These are phyloP conservation scores for Noctua pronuba DNA, from an alignment of 2,888 invertebrate species.

Conservation along the genomic window DNA sequence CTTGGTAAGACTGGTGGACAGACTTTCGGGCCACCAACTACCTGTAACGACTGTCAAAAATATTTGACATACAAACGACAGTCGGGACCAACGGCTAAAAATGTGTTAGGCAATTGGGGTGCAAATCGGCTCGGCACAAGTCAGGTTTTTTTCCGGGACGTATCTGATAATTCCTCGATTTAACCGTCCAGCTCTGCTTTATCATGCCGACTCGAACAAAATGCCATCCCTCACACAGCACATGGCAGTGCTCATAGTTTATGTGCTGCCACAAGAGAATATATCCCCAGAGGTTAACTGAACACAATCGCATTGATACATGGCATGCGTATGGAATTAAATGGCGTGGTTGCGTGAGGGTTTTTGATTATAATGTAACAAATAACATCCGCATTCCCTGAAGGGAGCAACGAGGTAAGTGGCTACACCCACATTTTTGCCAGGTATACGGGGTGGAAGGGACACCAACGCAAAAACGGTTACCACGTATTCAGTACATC, in stretches of 20 bases:
- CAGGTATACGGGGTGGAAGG: no score
- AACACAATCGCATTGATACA: neutral
- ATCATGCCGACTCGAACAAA: no score
- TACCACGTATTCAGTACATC: no score
- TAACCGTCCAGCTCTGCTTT: no score
- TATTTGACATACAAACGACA: no score
- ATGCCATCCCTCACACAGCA: neutral
- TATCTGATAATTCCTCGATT: neutral
- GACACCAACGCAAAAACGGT: no score
- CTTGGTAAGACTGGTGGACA: no score
- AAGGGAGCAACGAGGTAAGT: neutral
- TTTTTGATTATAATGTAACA: constrained; percentile 1
- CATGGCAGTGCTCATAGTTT: neutral
- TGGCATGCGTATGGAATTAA: neutral
- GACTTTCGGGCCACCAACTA: no score
- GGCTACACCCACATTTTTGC: neutral
- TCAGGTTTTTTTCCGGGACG: neutral
- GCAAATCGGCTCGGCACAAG: no score
- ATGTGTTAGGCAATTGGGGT: no score
- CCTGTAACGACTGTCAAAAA: no score
- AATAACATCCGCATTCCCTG: neutral
- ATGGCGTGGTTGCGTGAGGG: neutral
- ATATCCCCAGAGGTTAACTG: neutral
- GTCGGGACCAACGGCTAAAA: no score
- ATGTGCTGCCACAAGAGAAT: neutral